Evolutionary conservation across 2,888 invertebrate genomes (phyloP).

Genomic region (Ceramica pisi): DNA sequence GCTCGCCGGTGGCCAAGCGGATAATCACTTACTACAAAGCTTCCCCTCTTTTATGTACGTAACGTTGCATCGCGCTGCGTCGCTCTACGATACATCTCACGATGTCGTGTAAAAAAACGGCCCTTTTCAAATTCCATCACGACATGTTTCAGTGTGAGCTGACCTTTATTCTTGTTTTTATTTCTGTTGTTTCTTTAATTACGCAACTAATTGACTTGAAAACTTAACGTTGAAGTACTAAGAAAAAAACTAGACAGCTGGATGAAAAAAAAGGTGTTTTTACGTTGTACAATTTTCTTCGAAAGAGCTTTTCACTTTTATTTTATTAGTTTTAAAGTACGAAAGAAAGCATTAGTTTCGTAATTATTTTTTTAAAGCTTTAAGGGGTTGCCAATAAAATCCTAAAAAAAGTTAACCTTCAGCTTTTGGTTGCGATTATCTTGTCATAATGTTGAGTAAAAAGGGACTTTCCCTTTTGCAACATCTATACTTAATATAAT

Average conservation of each 20-base stretch:
- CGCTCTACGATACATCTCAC: too few relatives aligned
- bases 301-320: slow-evolving; percentile 6
- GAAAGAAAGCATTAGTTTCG: not conserved
- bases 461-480: not conserved
- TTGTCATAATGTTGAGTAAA: not conserved
- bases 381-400: not conserved
- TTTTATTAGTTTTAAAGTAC: slow-evolving; percentile 12
- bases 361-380: not conserved
- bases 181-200: slow-evolving; percentile 19
- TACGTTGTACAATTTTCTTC: not conserved
- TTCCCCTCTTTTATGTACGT: too few relatives aligned
- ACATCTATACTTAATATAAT: too few relatives aligned
- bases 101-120: too few relatives aligned
- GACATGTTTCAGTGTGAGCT: not conserved
- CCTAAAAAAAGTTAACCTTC: too few relatives aligned
- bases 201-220: slow-evolving; percentile 34
- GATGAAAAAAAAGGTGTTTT: not conserved
- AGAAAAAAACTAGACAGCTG: slow-evolving; percentile 10
- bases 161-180: slow-evolving; percentile 1
- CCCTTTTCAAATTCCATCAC: not conserved
- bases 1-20: too few relatives aligned
- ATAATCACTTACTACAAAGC: too few relatives aligned
- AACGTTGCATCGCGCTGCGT: too few relatives aligned
- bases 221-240: slow-evolving; percentile 19
- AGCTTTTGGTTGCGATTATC: too few relatives aligned